phyloP scores from a whole-genome alignment of 2,113 vertebrate species.

The Apistogramma diplotaenia region DNA sequence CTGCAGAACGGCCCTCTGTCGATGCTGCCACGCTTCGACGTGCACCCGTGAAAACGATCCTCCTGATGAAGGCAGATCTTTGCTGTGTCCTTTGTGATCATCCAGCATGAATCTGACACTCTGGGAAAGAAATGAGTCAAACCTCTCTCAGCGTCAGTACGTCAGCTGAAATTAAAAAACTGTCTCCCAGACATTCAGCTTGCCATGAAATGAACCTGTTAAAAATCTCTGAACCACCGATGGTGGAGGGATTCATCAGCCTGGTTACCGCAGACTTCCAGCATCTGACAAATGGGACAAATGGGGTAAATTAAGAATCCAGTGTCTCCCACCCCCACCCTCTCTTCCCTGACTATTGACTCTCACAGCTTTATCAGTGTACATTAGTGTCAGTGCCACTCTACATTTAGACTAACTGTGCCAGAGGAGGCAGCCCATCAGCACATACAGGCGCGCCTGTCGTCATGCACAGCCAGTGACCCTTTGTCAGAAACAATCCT shows the following conservation, averaged over 20 bases:
- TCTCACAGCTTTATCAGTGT: conserved; percentile 71
- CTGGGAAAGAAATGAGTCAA: conserved; percentile 27
- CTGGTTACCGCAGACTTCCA: conserved; percentile 29
- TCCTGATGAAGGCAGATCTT: not conserved
- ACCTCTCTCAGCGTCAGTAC: conserved; percentile 20
- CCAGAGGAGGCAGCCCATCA: conserved; percentile 59
- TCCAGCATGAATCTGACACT: not conserved
- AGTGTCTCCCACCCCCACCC: conserved; percentile 37
- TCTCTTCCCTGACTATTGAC: conserved; percentile 49
- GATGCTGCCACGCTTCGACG: not conserved
- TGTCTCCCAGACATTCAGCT: not conserved
- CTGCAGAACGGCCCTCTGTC: not conserved
- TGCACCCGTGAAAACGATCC: not conserved
- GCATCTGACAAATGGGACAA: conserved; percentile 63
- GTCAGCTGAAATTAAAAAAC: conserved; percentile 15
- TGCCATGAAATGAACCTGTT: conserved; percentile 5
- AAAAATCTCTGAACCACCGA: not conserved
- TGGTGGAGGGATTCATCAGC: conserved; percentile 39
- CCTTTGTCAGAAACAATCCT: conserved; percentile 61
- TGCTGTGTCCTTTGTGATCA: conserved; percentile 15
- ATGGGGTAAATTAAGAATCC: conserved; percentile 62
- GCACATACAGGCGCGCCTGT: conserved; percentile 34
- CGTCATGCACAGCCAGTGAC: conserved; percentile 44
- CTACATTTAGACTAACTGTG: conserved; percentile 62
- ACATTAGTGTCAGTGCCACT: conserved; percentile 73